phyloP scores from a whole-genome alignment of 2,797 vertebrate genomes.

The Oreortyx pictus region DNA sequence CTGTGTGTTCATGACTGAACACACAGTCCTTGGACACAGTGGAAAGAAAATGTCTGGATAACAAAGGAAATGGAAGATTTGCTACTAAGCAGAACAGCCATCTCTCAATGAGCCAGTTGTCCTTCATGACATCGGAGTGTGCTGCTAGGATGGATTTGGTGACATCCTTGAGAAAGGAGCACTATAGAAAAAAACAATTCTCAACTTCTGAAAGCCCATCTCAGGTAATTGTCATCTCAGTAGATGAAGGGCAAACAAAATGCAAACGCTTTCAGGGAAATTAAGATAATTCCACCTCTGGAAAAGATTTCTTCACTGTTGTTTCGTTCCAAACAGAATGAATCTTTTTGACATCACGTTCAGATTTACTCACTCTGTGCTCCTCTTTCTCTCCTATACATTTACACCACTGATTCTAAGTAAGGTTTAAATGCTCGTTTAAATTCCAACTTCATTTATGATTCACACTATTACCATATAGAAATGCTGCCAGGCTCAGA shows the following conservation, averaged over 20 bases:
- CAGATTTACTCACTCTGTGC: neutral
- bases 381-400: neutral
- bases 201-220: neutral
- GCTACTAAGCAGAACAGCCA: neutral
- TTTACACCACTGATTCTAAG: neutral
- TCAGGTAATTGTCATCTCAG: neutral
- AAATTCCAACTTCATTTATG: neutral
- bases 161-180: neutral
- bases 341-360: neutral
- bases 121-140: neutral
- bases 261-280: neutral
- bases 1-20: constrained; percentile 42
- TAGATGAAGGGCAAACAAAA: neutral
- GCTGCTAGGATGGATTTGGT: neutral
- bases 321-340: neutral
- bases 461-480: neutral
- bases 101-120: neutral
- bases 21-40: constrained; percentile 52
- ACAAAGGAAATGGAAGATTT: constrained; percentile 54
- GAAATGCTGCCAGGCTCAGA: neutral
- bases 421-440: neutral
- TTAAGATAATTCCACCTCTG: rapidly evolving
- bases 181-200: rapidly evolving
- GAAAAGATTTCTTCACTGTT: neutral
- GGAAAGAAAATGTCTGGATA: constrained; percentile 1